Evolutionary conservation across 2,797 vertebrate species (phyloP).

Genomic region (Acipenser transmontanus): DNA sequence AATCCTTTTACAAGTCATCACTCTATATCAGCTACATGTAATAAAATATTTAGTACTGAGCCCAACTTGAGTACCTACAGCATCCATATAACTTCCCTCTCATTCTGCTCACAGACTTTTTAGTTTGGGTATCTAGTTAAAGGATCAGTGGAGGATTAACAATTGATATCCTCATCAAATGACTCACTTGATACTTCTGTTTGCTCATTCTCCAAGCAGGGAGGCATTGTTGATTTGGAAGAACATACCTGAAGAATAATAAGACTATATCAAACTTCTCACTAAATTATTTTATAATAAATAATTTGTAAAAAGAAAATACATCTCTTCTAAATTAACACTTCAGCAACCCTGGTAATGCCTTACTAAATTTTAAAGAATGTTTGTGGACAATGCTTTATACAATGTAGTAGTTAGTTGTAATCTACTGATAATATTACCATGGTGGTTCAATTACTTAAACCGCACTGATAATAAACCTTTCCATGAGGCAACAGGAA

Average conservation of each 20-base stretch:
- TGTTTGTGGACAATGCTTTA: too few species aligned
- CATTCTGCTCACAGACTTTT: constrained; percentile 49
- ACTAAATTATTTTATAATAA: too few species aligned
- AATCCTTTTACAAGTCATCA: constrained; percentile 23
- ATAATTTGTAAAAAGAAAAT: too few species aligned
- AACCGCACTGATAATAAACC: background rate
- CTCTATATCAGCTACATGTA: constrained; percentile 22
- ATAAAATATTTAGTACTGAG: constrained; percentile 22
- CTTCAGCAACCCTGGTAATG: too few species aligned
- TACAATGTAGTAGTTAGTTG: too few species aligned
- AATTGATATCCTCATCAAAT: constrained; percentile 85
- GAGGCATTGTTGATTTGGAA: constrained; percentile 10
- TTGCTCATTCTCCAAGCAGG: constrained; percentile 7
- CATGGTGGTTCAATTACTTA: background rate
- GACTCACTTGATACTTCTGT: constrained; percentile 67
- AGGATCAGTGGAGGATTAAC: constrained; percentile 82
- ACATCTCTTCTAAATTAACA: too few species aligned
- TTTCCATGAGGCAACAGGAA: background rate
- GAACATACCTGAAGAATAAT: background rate
- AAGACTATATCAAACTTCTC: too few species aligned
- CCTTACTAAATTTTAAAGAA: too few species aligned
- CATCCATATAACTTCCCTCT: constrained; percentile 53
- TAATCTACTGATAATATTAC: too few species aligned
- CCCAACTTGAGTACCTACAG: constrained; percentile 31
- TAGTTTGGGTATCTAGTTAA: constrained; percentile 69